Conservation (phyloP, 2,113 vertebrate species). For the Pyrgilauda ruficollis region DNA sequence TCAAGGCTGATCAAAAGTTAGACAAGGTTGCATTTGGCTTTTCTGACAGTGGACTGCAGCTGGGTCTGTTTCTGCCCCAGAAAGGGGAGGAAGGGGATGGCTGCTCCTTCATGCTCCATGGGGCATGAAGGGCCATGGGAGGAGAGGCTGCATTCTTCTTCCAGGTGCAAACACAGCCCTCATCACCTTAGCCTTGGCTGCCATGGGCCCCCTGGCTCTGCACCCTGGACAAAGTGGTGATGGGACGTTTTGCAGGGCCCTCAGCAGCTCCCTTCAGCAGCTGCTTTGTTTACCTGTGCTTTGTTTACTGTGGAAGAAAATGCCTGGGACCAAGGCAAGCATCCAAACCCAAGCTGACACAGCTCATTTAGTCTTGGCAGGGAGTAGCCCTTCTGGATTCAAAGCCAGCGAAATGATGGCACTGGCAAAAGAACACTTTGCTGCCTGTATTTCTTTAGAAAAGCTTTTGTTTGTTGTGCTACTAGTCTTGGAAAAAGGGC, state of each 20-base stretch:
- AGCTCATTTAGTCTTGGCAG: slow-evolving; percentile 35
- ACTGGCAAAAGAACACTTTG: background rate
- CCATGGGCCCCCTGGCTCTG: background rate
- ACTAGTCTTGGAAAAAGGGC: background rate
- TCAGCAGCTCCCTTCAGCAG: background rate
- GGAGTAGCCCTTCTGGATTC: background rate
- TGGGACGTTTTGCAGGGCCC: background rate
- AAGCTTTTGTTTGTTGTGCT: background rate
- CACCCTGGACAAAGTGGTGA: background rate
- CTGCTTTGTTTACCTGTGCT: background rate
- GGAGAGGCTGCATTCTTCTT: background rate
- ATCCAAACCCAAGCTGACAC: background rate
- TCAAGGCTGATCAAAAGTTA: background rate
- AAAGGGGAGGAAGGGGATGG: background rate
- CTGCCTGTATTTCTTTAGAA: background rate
- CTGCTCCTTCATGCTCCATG: background rate
- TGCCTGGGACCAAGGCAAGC: background rate
- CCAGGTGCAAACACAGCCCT: background rate
- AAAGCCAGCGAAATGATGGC: background rate
- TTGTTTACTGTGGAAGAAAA: background rate
- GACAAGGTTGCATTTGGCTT: background rate
- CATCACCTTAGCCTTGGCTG: background rate
- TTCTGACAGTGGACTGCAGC: background rate
- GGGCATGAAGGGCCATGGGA: accelerated
- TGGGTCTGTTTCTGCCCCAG: background rate